Conservation (phyloP, 2,113 vertebrate species). For the Atrichornis clamosus region DNA sequence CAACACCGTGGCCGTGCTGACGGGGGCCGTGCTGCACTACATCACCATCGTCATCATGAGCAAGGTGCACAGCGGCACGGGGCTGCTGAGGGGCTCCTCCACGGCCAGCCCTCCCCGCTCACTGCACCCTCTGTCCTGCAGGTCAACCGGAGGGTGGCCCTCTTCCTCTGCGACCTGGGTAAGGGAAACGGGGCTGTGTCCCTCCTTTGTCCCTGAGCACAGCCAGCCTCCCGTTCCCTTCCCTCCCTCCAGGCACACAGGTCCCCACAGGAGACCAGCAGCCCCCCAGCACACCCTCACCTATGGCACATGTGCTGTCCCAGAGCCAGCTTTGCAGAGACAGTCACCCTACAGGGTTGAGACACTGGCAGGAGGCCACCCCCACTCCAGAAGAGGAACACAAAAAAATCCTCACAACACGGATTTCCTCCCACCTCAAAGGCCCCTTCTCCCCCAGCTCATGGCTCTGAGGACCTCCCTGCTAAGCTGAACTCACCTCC, state of each 20-base stretch:
- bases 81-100: rapidly evolving
- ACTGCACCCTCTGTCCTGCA: constrained; percentile 7
- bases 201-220: background rate
- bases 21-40: constrained; percentile 88
- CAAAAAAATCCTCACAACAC: background rate
- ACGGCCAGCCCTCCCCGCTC: rapidly evolving
- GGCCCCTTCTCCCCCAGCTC: background rate
- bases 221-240: background rate
- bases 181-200: background rate
- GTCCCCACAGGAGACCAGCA: background rate
- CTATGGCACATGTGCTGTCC: background rate
- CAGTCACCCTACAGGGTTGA: background rate
- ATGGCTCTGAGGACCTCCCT: background rate
- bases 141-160: constrained; percentile 82
- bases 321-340: background rate
- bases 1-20: constrained; percentile 70
- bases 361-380: background rate
- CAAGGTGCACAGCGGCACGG: constrained; percentile 8
- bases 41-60: constrained; percentile 87
- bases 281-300: background rate
- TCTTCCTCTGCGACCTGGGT: constrained; percentile 86
- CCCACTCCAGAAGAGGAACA: background rate
- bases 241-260: background rate
- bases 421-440: background rate
- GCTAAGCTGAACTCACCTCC: background rate